A percentile compares a stretch with the other conserved stretches of the same genome.
phyloP scores from a whole-genome alignment of 1,140 invertebrate species.

The Lepidurus couesii region DNA sequence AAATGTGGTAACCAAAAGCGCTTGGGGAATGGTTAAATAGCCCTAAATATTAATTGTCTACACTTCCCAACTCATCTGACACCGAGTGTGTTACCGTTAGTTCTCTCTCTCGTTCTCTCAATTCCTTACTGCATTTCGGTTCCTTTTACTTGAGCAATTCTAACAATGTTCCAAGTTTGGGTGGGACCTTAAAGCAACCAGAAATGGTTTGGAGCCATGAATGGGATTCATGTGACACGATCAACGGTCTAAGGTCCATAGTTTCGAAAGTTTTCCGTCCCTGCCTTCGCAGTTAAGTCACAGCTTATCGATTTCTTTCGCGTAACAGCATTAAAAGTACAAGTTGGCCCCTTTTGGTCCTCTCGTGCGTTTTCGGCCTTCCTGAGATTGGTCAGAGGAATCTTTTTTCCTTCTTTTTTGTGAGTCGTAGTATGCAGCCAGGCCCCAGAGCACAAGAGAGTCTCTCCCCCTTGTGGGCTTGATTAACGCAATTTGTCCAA shows the following conservation, averaged over 20 bases:
- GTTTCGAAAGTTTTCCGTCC: neutral
- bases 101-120: too few species aligned
- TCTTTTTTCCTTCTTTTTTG: neutral
- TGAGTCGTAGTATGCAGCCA: neutral
- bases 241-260: neutral
- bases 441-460: neutral
- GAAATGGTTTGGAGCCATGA: too few species aligned
- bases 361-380: neutral
- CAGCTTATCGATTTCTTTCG: neutral
- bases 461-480: neutral
- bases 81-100: too few species aligned
- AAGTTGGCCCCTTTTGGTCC: neutral
- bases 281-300: neutral
- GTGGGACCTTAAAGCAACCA: too few species aligned
- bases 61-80: too few species aligned
- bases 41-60: too few species aligned
- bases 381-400: neutral
- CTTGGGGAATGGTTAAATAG: too few species aligned
- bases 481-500: constrained; percentile 4
- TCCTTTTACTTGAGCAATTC: too few species aligned
- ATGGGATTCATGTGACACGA: neutral
- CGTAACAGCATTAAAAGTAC: neutral
- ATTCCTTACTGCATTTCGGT: too few species aligned
- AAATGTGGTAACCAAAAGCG: too few species aligned
- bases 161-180: too few species aligned